Conservation (phyloP, 2,888 invertebrate species). For the Alloplasta piceator region DNA sequence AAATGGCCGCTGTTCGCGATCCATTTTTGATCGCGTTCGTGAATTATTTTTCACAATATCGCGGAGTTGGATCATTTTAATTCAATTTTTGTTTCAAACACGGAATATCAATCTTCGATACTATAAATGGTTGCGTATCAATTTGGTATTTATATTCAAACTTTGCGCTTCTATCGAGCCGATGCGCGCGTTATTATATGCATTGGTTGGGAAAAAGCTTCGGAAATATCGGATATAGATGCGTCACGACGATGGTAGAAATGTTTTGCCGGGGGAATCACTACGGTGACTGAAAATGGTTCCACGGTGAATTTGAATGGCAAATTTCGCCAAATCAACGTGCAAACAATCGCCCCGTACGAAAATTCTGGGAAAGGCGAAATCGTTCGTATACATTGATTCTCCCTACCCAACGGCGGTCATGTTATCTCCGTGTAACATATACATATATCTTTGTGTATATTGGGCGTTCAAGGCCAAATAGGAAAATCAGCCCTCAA, state of each 20-base stretch:
- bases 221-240: constrained; percentile 30
- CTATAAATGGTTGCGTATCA: constrained; percentile 2
- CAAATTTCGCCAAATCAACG: constrained; percentile 51
- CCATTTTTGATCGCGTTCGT: too few species aligned
- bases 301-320: constrained; percentile 37
- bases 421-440: too few species aligned
- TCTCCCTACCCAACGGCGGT: too few species aligned
- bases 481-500: too few species aligned
- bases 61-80: not conserved
- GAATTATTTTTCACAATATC: too few species aligned
- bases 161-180: constrained; percentile 6
- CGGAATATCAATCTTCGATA: not conserved
- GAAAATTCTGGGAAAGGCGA: not conserved
- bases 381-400: not conserved
- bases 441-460: too few species aligned
- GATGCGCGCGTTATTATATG: not conserved
- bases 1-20: too few species aligned
- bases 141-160: constrained; percentile 23
- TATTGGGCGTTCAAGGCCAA: too few species aligned
- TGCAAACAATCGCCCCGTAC: constrained; percentile 37
- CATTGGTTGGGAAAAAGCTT: constrained; percentile 4
- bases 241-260: not conserved
- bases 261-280: not conserved
- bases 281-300: not conserved
- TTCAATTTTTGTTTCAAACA: constrained; percentile 1